These are phyloP conservation scores for Riparia riparia DNA, from an alignment of 2,113 vertebrate genomes.

Conservation along the genomic window DNA sequence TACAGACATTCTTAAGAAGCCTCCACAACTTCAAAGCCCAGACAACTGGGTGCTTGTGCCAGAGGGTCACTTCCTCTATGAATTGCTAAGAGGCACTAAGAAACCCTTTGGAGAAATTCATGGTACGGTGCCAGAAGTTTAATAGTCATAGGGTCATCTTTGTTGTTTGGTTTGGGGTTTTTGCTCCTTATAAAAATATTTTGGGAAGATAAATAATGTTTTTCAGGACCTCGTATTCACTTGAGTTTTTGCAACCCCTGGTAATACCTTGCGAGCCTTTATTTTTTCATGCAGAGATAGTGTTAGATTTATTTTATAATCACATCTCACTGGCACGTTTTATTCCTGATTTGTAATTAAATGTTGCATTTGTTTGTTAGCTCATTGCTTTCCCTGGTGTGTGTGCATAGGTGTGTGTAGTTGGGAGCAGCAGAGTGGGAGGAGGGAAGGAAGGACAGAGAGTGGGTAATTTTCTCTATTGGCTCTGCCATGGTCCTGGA, in stretches of 20 bases:
- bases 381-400: not conserved
- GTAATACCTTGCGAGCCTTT: not conserved
- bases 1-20: conserved; percentile 23
- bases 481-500: not conserved
- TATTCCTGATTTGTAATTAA: not conserved
- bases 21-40: conserved; percentile 65
- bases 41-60: conserved; percentile 38
- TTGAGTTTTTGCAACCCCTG: not conserved
- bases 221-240: not conserved
- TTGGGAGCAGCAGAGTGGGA: not conserved
- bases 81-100: conserved; percentile 42
- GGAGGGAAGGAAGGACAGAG: not conserved
- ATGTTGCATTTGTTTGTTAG: not conserved
- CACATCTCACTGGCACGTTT: not conserved
- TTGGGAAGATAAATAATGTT: not conserved
- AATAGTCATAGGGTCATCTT: not conserved
- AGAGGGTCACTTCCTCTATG: conserved; percentile 69
- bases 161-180: not conserved
- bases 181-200: not conserved
- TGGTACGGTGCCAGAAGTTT: not conserved
- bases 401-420: not conserved
- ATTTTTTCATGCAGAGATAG: not conserved
- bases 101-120: conserved; percentile 29
- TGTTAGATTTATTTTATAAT: not conserved
- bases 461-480: rapidly evolving